Evolutionary conservation across 1,140 invertebrate species (phyloP).

Genomic region (Drosophila neocordata): DNA sequence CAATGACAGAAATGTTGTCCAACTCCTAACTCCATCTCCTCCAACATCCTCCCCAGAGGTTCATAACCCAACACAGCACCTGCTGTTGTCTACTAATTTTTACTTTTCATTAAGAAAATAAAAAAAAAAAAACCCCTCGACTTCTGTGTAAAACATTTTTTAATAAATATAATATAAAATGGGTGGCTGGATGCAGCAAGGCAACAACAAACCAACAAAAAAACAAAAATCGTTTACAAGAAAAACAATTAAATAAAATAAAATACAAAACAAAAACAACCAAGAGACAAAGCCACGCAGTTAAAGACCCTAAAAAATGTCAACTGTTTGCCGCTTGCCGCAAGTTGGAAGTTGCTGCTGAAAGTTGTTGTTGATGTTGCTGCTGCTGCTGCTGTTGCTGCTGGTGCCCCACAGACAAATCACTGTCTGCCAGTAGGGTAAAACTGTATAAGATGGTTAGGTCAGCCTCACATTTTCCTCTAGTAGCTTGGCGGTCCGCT

Average conservation of each 20-base stretch:
- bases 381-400: neutral
- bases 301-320: constrained; percentile 79
- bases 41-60: constrained; percentile 26
- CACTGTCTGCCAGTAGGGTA: constrained; percentile 22
- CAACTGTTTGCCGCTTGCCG: constrained; percentile 57
- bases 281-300: constrained; percentile 55
- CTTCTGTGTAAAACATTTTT: constrained; percentile 81
- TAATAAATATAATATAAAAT: constrained; percentile 77
- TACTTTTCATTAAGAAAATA: constrained; percentile 45
- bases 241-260: constrained; percentile 70
- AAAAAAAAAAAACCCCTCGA: constrained; percentile 58
- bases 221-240: constrained; percentile 67
- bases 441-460: constrained; percentile 3
- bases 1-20: constrained; percentile 70
- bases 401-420: constrained; percentile 3
- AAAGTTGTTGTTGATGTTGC: neutral
- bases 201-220: constrained; percentile 32
- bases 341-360: constrained; percentile 38
- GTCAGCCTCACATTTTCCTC: constrained; percentile 22
- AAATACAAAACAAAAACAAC: constrained; percentile 26
- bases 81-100: constrained; percentile 32
- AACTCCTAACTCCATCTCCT: constrained; percentile 9
- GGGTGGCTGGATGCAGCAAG: constrained; percentile 52
- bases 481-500: constrained; percentile 42
- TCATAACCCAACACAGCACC: constrained; percentile 49